A percentile compares a stretch with the other conserved stretches of the same genome.
These are phyloP conservation scores for Homalodisca vitripennis DNA, from an alignment of 1,140 invertebrate genomes.

Conservation along the genomic window DNA sequence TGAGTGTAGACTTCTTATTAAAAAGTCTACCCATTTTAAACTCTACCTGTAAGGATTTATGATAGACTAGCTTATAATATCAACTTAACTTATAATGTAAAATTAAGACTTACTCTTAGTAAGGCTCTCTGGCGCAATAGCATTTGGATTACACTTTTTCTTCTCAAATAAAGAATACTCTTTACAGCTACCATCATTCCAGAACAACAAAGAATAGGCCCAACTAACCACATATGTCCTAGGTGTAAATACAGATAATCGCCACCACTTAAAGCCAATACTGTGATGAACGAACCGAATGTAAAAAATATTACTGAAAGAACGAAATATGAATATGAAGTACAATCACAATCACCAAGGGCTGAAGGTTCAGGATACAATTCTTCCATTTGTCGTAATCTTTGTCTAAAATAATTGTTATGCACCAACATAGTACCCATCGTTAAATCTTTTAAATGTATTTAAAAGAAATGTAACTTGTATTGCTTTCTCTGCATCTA, in stretches of 20 bases:
- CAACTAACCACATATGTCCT: conserved; percentile 67
- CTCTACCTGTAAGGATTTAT: too few relatives aligned
- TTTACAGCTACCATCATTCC: conserved; percentile 67
- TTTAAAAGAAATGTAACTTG: too few relatives aligned
- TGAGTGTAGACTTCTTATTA: too few relatives aligned
- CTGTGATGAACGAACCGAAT: conserved; percentile 62
- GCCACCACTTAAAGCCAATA: conserved; percentile 58
- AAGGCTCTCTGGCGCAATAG: conserved; percentile 60
- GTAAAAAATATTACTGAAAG: conserved; percentile 62
- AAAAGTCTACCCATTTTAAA: too few relatives aligned
- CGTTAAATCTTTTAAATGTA: too few relatives aligned
- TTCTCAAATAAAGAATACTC: conserved; percentile 62
- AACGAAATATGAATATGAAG: conserved; percentile 63
- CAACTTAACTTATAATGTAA: too few relatives aligned
- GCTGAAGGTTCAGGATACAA: conserved; percentile 57
- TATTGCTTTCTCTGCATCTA: too few relatives aligned
- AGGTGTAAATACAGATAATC: conserved; percentile 58
- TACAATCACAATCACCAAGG: conserved; percentile 63
- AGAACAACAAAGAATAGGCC: conserved; percentile 66
- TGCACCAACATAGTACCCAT: conserved; percentile 29
- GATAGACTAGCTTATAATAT: too few relatives aligned
- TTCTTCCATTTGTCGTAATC: conserved; percentile 57
- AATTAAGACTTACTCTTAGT: conserved; percentile 60
- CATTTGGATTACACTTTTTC: conserved; percentile 65
- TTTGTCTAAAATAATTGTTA: conserved; percentile 53